These are phyloP conservation scores for Xylophagus ater DNA, from an alignment of 2,888 invertebrate species.

Conservation along the genomic window DNA sequence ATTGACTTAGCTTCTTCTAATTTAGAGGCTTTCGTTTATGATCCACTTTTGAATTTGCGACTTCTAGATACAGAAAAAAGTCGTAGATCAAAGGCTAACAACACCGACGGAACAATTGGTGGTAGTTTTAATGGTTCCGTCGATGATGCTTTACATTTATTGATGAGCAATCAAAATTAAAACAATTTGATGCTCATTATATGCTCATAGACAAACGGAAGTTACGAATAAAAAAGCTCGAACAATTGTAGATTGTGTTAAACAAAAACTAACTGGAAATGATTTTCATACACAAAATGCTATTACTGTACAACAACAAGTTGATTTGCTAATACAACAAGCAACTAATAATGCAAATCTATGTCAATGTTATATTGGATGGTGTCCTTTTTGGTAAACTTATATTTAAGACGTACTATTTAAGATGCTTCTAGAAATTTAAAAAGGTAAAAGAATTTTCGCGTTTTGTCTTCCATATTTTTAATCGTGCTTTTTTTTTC, in stretches of 20 bases:
- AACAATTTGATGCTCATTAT: conserved; percentile 16
- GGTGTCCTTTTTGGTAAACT: conserved; percentile 74
- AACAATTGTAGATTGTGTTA: conserved; percentile 80
- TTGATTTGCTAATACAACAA: conserved; percentile 86
- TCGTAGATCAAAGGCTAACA: conserved; percentile 45
- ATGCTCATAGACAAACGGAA: conserved; percentile 41
- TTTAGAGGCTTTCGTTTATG: conserved; percentile 98
- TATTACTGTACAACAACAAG: conserved; percentile 75
- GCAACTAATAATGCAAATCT: conserved; percentile 97
- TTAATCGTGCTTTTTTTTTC: no score
- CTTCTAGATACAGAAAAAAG: conserved; percentile 67
- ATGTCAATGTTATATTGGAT: conserved; percentile 98
- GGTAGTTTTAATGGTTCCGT: conserved; percentile 33
- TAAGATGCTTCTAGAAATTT: no score
- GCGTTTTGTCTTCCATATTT: no score
- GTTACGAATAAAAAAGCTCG: conserved; percentile 87
- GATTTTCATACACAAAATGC: conserved; percentile 76
- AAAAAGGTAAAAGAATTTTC: no score
- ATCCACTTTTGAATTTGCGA: conserved; percentile 96
- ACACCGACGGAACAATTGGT: conserved; percentile 38
- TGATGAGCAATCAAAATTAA: conserved; percentile 27
- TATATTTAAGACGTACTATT: no score
- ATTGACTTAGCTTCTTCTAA: conserved; percentile 96
- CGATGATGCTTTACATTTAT: conserved; percentile 30
- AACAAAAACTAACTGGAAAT: conserved; percentile 87